A percentile compares a stretch with the other conserved stretches of the same genome.
Evolutionary conservation across 2,797 vertebrate genomes (phyloP).

Genomic region (Numenius phaeopus): DNA sequence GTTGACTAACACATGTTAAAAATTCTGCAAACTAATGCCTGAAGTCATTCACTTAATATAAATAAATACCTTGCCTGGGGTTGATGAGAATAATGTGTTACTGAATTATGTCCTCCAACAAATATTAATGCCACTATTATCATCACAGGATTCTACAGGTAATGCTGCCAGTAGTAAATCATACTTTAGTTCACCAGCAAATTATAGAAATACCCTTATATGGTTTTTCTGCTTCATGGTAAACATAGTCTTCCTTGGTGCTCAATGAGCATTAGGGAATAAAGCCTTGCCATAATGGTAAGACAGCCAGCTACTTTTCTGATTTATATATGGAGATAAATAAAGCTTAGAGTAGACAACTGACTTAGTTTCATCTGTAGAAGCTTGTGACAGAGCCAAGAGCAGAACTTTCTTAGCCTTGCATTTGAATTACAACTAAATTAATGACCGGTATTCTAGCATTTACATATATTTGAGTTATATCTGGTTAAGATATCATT

Average conservation of each 20-base stretch:
- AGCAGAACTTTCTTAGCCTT: not conserved
- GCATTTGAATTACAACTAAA: not conserved
- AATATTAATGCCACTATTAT: not conserved
- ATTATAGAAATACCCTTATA: not conserved
- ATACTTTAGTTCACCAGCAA: not conserved
- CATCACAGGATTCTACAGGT: not conserved
- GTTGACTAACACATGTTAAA: not conserved
- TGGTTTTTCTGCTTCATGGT: not conserved
- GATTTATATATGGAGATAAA: not conserved
- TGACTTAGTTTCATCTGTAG: not conserved
- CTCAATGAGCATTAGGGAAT: not conserved
- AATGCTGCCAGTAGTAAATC: not conserved
- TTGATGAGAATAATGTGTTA: not conserved
- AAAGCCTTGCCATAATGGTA: not conserved
- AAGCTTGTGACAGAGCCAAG: not conserved
- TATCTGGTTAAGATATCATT: not conserved
- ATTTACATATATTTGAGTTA: not conserved
- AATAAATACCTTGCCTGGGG: not conserved
- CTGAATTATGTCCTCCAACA: not conserved
- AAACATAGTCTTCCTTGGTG: not conserved
- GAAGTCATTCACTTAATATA: not conserved
- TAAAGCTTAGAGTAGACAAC: not conserved
- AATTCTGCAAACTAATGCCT: not conserved
- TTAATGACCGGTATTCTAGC: not conserved
- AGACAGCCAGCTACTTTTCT: not conserved